These are phyloP conservation scores for Nudaria mundana DNA, from an alignment of 2,888 invertebrate species.

Conservation along the genomic window DNA sequence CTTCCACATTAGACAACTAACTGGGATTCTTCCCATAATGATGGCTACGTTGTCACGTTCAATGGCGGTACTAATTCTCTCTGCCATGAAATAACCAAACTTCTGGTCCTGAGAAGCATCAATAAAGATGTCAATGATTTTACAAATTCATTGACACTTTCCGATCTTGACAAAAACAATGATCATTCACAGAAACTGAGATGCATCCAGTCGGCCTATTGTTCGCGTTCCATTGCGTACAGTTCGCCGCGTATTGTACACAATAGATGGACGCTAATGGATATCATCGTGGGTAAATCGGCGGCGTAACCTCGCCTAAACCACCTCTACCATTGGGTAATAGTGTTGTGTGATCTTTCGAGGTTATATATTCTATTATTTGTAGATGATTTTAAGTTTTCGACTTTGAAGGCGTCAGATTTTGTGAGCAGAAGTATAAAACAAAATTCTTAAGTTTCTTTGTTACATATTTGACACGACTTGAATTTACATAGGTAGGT, in stretches of 20 bases:
- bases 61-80: too few relatives aligned
- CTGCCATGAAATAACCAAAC: too few relatives aligned
- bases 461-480: too few relatives aligned
- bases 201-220: conserved; percentile 13
- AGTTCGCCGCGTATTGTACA: conserved; percentile 20
- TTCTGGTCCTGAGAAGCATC: too few relatives aligned
- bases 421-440: too few relatives aligned
- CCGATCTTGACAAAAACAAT: background rate
- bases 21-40: too few relatives aligned
- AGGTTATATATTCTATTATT: conserved; percentile 10
- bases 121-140: too few relatives aligned
- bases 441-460: too few relatives aligned
- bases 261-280: conserved; percentile 18
- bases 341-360: conserved; percentile 3
- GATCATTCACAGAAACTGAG: conserved; percentile 4
- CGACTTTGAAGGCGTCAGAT: too few relatives aligned
- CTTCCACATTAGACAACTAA: too few relatives aligned
- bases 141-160: background rate
- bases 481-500: too few relatives aligned
- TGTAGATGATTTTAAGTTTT: background rate
- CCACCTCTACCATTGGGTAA: conserved; percentile 8
- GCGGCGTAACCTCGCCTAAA: conserved; percentile 8
- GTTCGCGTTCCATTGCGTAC: conserved; percentile 16
- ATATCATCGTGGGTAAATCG: conserved; percentile 30
- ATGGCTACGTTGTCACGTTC: too few relatives aligned